These are phyloP conservation scores for Eupithecia dodoneata DNA, from an alignment of 2,888 invertebrate species.

Conservation along the genomic window DNA sequence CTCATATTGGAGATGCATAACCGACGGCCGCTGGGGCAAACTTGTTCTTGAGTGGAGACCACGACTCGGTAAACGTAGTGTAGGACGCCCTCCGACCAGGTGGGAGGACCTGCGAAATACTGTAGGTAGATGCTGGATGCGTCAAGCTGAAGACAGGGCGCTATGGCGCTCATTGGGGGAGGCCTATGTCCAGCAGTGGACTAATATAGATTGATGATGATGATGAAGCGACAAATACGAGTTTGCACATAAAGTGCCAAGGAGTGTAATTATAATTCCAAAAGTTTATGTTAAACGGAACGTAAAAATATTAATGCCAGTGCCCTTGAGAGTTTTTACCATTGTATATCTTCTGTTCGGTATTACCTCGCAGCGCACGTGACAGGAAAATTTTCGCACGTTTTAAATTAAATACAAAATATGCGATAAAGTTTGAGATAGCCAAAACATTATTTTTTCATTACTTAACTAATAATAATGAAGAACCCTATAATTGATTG, in stretches of 20 bases:
- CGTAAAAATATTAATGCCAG: neutral
- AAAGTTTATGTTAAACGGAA: neutral
- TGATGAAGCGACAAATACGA: neutral
- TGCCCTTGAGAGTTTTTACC: neutral
- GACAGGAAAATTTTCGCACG: conserved; percentile 2
- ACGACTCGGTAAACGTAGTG: too few species aligned
- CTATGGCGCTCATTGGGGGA: too few species aligned
- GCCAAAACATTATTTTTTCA: neutral
- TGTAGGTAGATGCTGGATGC: too few species aligned
- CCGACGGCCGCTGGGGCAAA: too few species aligned
- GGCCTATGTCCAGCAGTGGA: too few species aligned
- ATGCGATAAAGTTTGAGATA: conserved; percentile 2
- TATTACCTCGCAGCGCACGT: neutral
- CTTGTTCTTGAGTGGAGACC: too few species aligned
- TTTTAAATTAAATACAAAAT: neutral
- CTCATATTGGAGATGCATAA: neutral
- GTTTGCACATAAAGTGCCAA: neutral
- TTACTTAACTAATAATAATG: neutral
- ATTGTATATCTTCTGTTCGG: neutral
- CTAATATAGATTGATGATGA: too few species aligned
- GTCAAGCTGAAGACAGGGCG: too few species aligned
- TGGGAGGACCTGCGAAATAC: too few species aligned
- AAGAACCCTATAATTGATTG: neutral
- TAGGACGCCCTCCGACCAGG: too few species aligned
- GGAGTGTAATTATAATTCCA: neutral